Percentiles rank a stretch among this genome's conserved stretches.
phyloP scores from a whole-genome alignment of 1,140 invertebrate genomes.

The Bombus polaris region DNA sequence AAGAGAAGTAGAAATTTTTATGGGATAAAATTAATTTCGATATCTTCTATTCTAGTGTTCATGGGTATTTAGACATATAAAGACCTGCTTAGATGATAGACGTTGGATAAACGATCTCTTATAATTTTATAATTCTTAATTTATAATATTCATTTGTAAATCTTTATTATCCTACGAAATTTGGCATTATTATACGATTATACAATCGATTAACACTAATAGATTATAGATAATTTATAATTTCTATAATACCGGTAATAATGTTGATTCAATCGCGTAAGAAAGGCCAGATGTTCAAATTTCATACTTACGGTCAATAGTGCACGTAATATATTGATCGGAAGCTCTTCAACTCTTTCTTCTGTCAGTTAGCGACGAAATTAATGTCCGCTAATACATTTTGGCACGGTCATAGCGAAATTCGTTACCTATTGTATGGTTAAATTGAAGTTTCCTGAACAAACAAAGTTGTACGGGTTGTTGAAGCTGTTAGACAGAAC shows the following conservation, averaged over 20 bases:
- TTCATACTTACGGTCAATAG: background rate
- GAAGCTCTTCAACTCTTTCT: background rate
- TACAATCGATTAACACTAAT: background rate
- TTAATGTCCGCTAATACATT: conserved; percentile 5
- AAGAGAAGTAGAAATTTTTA: too few relatives aligned
- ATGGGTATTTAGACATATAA: too few relatives aligned
- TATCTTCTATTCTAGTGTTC: too few relatives aligned
- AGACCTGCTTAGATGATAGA: too few relatives aligned
- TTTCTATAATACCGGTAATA: background rate
- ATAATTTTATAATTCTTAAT: too few relatives aligned
- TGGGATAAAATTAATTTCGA: too few relatives aligned
- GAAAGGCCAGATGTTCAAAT: background rate
- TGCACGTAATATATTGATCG: background rate
- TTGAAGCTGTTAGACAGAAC: conserved; percentile 24
- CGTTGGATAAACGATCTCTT: too few relatives aligned
- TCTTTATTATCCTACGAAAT: background rate
- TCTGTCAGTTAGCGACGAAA: background rate
- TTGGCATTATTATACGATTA: background rate
- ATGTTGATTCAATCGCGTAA: background rate
- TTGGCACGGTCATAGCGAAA: conserved; percentile 24
- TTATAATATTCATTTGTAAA: too few relatives aligned
- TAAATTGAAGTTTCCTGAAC: conserved; percentile 45
- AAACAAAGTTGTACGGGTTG: conserved; percentile 41
- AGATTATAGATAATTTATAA: background rate
- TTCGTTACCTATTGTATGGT: conserved; percentile 26